phyloP scores from a whole-genome alignment of 1,140 invertebrate species.

The Propsilocerus akamusi region DNA sequence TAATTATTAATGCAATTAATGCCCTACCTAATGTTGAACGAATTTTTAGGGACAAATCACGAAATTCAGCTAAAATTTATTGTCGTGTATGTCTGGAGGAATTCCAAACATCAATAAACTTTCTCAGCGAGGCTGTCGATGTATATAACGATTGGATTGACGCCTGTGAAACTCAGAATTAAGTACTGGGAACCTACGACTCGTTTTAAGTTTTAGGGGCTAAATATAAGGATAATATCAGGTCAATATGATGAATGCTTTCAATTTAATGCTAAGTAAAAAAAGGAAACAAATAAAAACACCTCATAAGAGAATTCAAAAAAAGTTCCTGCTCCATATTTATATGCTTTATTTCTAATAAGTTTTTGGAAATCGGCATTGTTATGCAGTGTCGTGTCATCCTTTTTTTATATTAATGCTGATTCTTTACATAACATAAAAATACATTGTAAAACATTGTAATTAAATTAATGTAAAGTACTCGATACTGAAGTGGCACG shows the following conservation, averaged over 20 bases:
- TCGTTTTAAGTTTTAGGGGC: too few relatives aligned
- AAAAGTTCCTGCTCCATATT: too few relatives aligned
- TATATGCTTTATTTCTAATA: too few relatives aligned
- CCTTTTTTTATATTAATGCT: too few relatives aligned
- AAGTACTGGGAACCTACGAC: too few relatives aligned
- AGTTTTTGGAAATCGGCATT: too few relatives aligned
- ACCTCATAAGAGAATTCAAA: too few relatives aligned
- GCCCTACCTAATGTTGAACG: slow-evolving; percentile 8
- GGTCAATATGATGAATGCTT: too few relatives aligned
- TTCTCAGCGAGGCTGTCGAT: slow-evolving; percentile 92
- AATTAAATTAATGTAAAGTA: slow-evolving; percentile 57
- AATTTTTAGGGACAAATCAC: slow-evolving; percentile 71
- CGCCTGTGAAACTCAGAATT: slow-evolving; percentile 88
- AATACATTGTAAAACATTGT: slow-evolving; percentile 65
- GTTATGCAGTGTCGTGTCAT: too few relatives aligned
- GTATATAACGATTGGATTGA: slow-evolving; percentile 99
- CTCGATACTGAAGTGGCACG: slow-evolving; percentile 52
- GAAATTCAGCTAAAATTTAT: slow-evolving; percentile 81
- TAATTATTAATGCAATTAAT: background rate
- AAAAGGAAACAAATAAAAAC: too few relatives aligned
- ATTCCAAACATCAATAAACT: slow-evolving; percentile 92
- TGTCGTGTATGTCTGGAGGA: slow-evolving; percentile 93
- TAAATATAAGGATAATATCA: too few relatives aligned
- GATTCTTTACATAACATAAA: slow-evolving; percentile 62
- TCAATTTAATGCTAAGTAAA: too few relatives aligned